Evolutionary conservation across 2,113 vertebrate genomes (phyloP).

Genomic region (Callopanchax toddi): DNA sequence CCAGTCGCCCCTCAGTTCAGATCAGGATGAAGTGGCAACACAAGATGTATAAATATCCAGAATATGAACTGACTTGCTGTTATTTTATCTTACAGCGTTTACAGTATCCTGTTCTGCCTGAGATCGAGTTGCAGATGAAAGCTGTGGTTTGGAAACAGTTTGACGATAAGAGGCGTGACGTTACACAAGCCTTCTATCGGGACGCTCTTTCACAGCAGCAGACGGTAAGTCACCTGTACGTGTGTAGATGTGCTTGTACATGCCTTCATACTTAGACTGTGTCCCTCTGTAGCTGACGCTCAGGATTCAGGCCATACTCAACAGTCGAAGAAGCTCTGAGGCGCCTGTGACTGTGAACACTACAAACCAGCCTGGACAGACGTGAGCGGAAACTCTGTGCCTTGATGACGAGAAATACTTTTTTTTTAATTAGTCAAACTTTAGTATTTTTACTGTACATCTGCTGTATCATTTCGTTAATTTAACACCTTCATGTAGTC

Average conservation of each 20-base stretch:
- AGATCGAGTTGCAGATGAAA: constrained; percentile 7
- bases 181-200: constrained; percentile 28
- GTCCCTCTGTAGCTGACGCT: constrained; percentile 52
- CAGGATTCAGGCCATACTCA: constrained; percentile 54
- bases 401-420: background rate
- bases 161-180: constrained; percentile 43
- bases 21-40: no score
- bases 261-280: background rate
- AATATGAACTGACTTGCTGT: background rate
- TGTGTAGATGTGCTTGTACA: background rate
- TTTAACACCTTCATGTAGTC: no score
- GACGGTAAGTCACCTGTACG: constrained; percentile 27
- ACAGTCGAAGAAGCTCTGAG: constrained; percentile 21
- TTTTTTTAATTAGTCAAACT: background rate
- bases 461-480: no score
- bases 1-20: no score
- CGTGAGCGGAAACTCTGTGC: background rate
- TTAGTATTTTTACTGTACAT: no score
- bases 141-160: constrained; percentile 37
- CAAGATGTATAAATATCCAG: background rate
- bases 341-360: background rate
- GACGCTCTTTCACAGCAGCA: constrained; percentile 54
- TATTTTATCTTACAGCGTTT: constrained; percentile 24
- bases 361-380: constrained; percentile 6
- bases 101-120: constrained; percentile 44